These are phyloP conservation scores for Galeopterus variegatus DNA, from an alignment of 2,113 vertebrate genomes.

Conservation along the genomic window DNA sequence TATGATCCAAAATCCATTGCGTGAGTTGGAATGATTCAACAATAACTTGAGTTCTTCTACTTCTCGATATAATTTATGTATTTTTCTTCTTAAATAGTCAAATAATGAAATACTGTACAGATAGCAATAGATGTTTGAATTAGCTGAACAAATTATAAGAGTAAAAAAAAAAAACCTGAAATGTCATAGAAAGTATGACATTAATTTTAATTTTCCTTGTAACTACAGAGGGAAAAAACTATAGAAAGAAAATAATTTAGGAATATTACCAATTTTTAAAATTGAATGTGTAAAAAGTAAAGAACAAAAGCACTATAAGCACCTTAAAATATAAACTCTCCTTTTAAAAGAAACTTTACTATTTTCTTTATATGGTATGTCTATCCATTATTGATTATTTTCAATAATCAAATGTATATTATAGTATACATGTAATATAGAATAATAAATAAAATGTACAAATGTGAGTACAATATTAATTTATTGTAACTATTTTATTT, in stretches of 20 bases:
- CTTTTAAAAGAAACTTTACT: slow-evolving; percentile 52
- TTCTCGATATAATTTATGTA: slow-evolving; percentile 42
- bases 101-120: slow-evolving; percentile 56
- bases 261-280: slow-evolving; percentile 30
- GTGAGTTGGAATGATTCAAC: slow-evolving; percentile 43
- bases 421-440: background rate
- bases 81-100: slow-evolving; percentile 62
- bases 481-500: slow-evolving; percentile 61
- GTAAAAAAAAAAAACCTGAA: background rate
- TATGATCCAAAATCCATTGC: background rate
- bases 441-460: slow-evolving; percentile 63
- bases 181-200: background rate
- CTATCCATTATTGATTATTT: slow-evolving; percentile 19
- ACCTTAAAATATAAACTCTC: slow-evolving; percentile 20
- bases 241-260: slow-evolving; percentile 21
- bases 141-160: slow-evolving; percentile 52
- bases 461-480: slow-evolving; percentile 22
- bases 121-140: slow-evolving; percentile 36
- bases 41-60: background rate
- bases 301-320: slow-evolving; percentile 28
- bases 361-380: slow-evolving; percentile 40
- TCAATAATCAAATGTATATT: slow-evolving; percentile 46
- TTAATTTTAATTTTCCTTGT: slow-evolving; percentile 34
- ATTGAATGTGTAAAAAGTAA: slow-evolving; percentile 39
- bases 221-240: slow-evolving; percentile 46